Evolutionary conservation across 2,888 invertebrate species (phyloP).

Genomic region (Philonicus albiceps): DNA sequence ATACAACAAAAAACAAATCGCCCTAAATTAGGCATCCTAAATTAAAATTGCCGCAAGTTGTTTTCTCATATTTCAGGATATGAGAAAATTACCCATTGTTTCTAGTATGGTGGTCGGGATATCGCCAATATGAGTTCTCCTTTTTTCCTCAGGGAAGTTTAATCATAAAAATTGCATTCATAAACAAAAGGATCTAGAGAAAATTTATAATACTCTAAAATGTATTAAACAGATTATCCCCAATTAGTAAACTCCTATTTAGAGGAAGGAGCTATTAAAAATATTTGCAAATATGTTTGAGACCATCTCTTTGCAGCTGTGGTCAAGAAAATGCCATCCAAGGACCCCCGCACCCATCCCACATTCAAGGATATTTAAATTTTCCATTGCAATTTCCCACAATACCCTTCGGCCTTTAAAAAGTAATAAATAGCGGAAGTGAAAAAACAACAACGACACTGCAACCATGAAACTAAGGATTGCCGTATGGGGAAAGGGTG

Average conservation of each 20-base stretch:
- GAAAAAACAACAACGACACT: neutral
- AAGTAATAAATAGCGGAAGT: neutral
- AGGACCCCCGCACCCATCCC: neutral
- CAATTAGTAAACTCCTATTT: neutral
- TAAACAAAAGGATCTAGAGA: neutral
- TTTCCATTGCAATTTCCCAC: neutral
- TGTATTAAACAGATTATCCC: neutral
- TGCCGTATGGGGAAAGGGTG: neutral
- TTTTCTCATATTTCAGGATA: neutral
- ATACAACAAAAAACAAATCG: neutral
- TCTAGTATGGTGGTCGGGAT: neutral
- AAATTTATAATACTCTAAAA: neutral
- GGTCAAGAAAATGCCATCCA: neutral
- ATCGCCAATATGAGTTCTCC: neutral
- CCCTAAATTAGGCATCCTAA: neutral
- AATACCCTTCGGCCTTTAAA: neutral
- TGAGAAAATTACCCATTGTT: neutral
- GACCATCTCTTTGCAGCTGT: neutral
- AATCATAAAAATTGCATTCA: neutral
- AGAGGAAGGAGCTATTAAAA: neutral
- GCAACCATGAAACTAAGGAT: neutral
- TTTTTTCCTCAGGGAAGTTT: neutral
- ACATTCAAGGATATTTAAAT: neutral
- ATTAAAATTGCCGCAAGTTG: neutral
- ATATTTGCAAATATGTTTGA: too few relatives aligned